Evolutionary conservation across 2,113 vertebrate genomes (phyloP).

Genomic region (Oenanthe melanoleuca): DNA sequence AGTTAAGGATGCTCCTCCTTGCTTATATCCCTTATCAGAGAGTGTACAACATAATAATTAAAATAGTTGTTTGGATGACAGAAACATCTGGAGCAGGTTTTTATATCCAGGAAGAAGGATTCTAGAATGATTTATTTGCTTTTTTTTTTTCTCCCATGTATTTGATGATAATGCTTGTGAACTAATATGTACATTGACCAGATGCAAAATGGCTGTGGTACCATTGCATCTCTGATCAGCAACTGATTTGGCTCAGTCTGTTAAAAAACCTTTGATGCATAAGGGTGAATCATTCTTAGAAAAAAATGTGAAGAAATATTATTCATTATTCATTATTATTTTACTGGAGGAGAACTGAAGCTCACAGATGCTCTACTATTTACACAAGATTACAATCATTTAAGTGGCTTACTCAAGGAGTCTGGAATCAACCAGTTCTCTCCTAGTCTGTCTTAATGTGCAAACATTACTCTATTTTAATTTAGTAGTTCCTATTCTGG

Average conservation of each 20-base stretch:
- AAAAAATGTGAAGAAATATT: not conserved
- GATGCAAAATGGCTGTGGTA: not conserved
- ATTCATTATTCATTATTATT: not conserved
- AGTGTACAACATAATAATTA: not conserved
- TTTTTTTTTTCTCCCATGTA: rapidly evolving
- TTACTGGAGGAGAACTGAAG: not conserved
- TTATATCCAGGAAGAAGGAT: not conserved
- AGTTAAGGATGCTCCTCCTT: not conserved
- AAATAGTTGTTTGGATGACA: not conserved
- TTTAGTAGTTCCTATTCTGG: not conserved
- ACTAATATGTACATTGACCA: not conserved
- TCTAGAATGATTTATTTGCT: not conserved
- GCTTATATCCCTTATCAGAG: not conserved
- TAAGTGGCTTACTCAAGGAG: not conserved
- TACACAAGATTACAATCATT: not conserved
- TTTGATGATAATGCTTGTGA: not conserved
- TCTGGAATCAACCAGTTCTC: not conserved
- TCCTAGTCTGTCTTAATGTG: not conserved
- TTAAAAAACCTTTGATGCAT: not conserved
- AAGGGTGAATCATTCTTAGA: not conserved
- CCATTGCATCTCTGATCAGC: not conserved
- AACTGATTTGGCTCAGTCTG: not conserved
- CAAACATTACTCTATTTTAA: not conserved
- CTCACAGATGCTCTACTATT: not conserved
- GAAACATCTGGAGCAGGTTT: not conserved